A percentile compares a stretch with the other conserved stretches of the same genome.
Evolutionary conservation across 2,797 vertebrate species (phyloP).

Genomic region (Rhinophrynus dorsalis): DNA sequence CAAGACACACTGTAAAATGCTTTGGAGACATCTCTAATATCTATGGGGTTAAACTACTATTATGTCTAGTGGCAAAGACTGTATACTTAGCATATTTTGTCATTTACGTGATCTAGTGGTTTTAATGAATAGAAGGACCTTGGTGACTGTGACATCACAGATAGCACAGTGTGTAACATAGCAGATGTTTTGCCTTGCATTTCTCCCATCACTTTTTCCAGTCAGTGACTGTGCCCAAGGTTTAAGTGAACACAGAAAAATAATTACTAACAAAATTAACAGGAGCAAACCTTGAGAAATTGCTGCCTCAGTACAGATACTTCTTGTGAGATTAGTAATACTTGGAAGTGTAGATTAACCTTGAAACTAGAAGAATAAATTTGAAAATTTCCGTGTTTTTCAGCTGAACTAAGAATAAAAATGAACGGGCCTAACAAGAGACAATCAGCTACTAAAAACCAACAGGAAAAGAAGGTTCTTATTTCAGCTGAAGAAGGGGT

Average conservation of each 20-base stretch:
- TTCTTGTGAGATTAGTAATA: conserved; percentile 1
- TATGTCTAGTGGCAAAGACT: conserved; percentile 90
- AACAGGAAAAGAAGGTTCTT: background rate
- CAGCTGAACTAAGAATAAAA: background rate
- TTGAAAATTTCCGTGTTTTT: background rate
- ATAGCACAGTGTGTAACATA: conserved; percentile 73
- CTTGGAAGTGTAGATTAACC: background rate
- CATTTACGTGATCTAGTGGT: conserved; percentile 82
- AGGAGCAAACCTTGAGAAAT: conserved; percentile 31
- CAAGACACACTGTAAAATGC: no score
- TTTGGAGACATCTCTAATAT: no score
- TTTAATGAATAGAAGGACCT: conserved; percentile 82
- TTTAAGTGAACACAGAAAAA: conserved; percentile 27
- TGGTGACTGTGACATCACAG: conserved; percentile 77
- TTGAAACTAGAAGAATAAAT: background rate
- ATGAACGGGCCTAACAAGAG: no score
- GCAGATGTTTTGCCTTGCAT: conserved; percentile 76
- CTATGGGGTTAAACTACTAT: conserved; percentile 68
- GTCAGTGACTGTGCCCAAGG: conserved; percentile 33
- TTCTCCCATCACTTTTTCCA: conserved; percentile 58
- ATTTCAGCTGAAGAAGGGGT: background rate
- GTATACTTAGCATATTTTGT: conserved; percentile 73
- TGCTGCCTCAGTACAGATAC: conserved; percentile 1
- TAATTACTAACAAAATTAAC: conserved; percentile 13
- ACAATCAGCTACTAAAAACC: background rate